Percentiles rank a stretch among this genome's conserved stretches.
phyloP scores from a whole-genome alignment of 2,113 vertebrate genomes.

The Embiotoca jacksoni region DNA sequence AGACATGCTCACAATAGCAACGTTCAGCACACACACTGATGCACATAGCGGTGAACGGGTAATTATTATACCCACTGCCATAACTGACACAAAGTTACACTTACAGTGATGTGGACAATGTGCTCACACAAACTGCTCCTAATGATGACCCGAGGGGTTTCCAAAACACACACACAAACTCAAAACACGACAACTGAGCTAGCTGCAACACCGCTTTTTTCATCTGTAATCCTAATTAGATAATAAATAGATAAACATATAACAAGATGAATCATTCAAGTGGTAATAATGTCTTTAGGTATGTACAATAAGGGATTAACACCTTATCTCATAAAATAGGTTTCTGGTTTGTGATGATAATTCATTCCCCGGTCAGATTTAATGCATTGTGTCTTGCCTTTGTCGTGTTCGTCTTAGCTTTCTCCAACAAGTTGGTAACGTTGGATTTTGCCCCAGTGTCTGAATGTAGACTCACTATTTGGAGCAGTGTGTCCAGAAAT shows the following conservation, averaged over 20 bases:
- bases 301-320: not conserved
- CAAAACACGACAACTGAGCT: not conserved
- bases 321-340: not conserved
- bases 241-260: not conserved
- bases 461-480: too few species aligned
- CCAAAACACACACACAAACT: slow-evolving; percentile 1
- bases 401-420: too few species aligned
- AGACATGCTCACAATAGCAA: not conserved
- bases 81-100: slow-evolving; percentile 23
- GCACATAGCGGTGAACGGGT: not conserved
- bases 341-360: too few species aligned
- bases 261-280: not conserved
- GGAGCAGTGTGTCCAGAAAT: too few species aligned
- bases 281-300: not conserved
- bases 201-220: not conserved
- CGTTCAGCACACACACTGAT: not conserved
- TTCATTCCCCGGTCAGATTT: too few species aligned
- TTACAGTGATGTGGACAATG: slow-evolving; percentile 30
- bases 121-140: slow-evolving; percentile 16
- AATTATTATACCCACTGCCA: not conserved
- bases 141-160: slow-evolving; percentile 18
- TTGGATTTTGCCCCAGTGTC: too few species aligned
- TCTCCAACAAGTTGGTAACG: too few species aligned
- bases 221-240: not conserved
- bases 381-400: too few species aligned